Conservation (phyloP, 2,888 invertebrate genomes). For the Ypsolopha scabrella region DNA sequence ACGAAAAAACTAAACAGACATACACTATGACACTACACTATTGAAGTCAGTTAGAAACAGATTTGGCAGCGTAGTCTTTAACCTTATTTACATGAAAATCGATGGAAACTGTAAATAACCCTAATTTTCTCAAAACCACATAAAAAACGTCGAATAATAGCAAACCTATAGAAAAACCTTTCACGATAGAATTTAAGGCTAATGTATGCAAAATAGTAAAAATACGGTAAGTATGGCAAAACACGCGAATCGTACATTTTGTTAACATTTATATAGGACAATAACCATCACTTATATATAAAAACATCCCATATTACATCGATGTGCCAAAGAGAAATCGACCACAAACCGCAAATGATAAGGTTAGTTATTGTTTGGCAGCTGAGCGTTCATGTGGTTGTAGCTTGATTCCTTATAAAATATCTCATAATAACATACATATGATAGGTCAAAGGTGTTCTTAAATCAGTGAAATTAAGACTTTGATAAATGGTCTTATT, state of each 20-base stretch:
- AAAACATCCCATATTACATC: slow-evolving; percentile 20
- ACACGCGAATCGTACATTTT: slow-evolving; percentile 64
- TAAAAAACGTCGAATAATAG: no score
- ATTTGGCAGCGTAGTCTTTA: no score
- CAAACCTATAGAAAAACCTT: no score
- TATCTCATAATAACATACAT: slow-evolving; percentile 15
- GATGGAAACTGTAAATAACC: no score
- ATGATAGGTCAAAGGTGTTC: slow-evolving; percentile 12
- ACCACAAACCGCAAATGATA: slow-evolving; percentile 15
- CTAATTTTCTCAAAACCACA: no score
- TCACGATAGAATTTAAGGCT: slow-evolving; percentile 21
- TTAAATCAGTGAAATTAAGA: slow-evolving; percentile 9
- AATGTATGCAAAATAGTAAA: slow-evolving; percentile 65
- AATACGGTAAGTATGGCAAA: slow-evolving; percentile 50
- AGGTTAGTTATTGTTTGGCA: slow-evolving; percentile 21
- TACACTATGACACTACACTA: no score
- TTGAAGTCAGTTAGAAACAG: no score
- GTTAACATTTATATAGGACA: slow-evolving; percentile 58
- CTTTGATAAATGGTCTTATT: no score
- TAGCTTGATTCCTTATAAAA: slow-evolving; percentile 12
- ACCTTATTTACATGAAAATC: no score
- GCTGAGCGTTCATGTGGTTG: slow-evolving; percentile 3
- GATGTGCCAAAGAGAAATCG: slow-evolving; percentile 11
- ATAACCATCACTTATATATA: slow-evolving; percentile 8
- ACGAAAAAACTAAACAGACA: no score